Evolutionary conservation across 2,888 invertebrate genomes (phyloP), one percentile per base, ranked within the genome.

Genomic region (Drosophila pseudotalamancana): DNA sequence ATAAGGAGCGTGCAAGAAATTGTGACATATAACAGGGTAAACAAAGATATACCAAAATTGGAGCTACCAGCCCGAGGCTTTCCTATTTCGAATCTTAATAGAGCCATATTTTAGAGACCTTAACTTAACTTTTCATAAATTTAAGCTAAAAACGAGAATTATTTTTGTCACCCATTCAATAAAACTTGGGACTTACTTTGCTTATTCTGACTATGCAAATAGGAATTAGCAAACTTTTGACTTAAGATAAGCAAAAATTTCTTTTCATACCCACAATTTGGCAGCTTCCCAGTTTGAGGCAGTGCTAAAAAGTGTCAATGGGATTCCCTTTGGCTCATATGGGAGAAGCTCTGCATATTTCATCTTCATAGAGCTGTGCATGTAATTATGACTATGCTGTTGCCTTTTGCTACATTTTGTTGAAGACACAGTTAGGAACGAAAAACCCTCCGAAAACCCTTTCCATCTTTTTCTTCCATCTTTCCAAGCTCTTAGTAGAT

Each of bases 321-420:
- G 3, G 3, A 0, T 0, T 27, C 11, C 2, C n/a, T 29, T 27
- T 18, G n/a, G 2, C 1, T 43, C n/a, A 16, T n/a, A 18, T 43
- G 8, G 8, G 6, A 1, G 18, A 27, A 18, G 14, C 32, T 3
- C 9, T 21, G 19, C 46, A 19, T 6, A 31, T 29, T 45, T 9
- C 16, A 34, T 16, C 11, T 25, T 12, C 27, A 55, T 3, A 16
- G 27, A 21, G 35, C 3, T 31, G 11, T 23, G 62, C 23, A 42
- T 68, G 27, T 51, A 64, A 68, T 72, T 68, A 65, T 37, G 51
- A 60, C 18, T 46, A n/a, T n/a, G 37, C 51, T 14, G 9, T 27
- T 18, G 14, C 14, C 14, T 11, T 14, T n/a, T 11, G 32, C 19
- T 12, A 37, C 56, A 61, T 78, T 56, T 48, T 25, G 25, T 18